These are phyloP conservation scores for Trachurus trachurus DNA, from an alignment of 2,797 vertebrate genomes.

Conservation along the genomic window DNA sequence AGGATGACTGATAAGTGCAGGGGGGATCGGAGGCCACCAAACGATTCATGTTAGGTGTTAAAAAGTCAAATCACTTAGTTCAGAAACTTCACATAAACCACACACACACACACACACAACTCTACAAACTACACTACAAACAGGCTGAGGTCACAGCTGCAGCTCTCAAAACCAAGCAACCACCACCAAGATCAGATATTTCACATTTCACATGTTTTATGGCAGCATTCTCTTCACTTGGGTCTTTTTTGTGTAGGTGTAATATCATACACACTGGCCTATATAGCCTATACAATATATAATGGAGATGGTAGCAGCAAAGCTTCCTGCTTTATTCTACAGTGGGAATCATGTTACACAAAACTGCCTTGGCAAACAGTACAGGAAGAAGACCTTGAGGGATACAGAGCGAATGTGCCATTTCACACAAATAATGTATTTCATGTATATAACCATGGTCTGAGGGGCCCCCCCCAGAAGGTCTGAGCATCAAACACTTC, in stretches of 20 bases:
- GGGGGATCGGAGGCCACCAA: conserved; percentile 24
- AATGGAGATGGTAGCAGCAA: background rate
- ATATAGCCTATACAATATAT: background rate
- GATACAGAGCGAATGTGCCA: no score
- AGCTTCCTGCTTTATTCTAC: background rate
- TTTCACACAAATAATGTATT: no score
- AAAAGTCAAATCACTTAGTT: conserved; percentile 37
- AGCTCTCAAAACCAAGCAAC: background rate
- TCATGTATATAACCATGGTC: no score
- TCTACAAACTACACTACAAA: no score
- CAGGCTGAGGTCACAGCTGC: background rate
- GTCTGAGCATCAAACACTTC: background rate
- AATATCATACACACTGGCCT: background rate
- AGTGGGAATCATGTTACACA: no score
- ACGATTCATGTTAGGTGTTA: conserved; percentile 43
- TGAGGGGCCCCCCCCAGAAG: no score
- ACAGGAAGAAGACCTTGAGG: no score
- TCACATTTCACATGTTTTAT: background rate
- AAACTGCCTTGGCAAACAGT: no score
- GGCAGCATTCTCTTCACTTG: background rate
- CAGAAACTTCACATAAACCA: background rate
- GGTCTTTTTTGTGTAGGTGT: background rate
- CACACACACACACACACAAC: conserved; percentile 14
- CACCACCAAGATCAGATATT: background rate
- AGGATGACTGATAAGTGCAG: conserved; percentile 39